Conservation (phyloP, 2,888 invertebrate genomes). For the Drosophila prostipennis region DNA sequence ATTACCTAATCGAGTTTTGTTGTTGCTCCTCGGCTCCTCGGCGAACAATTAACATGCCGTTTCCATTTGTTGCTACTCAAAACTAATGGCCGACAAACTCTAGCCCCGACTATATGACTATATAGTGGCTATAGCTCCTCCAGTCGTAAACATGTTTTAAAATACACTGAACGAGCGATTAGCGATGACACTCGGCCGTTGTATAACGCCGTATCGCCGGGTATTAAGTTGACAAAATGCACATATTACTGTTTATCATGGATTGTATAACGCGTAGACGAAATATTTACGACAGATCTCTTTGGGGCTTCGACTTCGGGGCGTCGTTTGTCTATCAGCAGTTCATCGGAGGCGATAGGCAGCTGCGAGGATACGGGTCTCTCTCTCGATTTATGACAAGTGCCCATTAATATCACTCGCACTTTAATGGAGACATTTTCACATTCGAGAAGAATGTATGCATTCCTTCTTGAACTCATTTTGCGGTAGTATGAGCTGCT, state of each 20-base stretch:
- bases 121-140: constrained; percentile 9
- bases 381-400: constrained; percentile 25
- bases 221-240: constrained; percentile 24
- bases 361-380: constrained; percentile 24
- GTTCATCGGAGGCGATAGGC: constrained; percentile 8
- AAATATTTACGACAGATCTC: constrained; percentile 61
- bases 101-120: constrained; percentile 7
- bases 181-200: constrained; percentile 32
- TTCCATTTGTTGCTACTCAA: constrained; percentile 57
- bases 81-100: constrained; percentile 53
- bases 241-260: constrained; percentile 60
- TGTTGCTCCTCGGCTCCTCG: constrained; percentile 20
- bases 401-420: constrained; percentile 59
- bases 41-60: constrained; percentile 69
- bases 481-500: constrained; percentile 1
- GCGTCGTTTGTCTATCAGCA: constrained; percentile 66
- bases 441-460: not conserved
- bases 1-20: constrained; percentile 68
- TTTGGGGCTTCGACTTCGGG: constrained; percentile 13
- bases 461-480: constrained; percentile 1
- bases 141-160: constrained; percentile 55
- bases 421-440: constrained; percentile 29
- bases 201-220: constrained; percentile 33
- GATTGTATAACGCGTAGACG: constrained; percentile 54
- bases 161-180: constrained; percentile 43